phyloP scores from a whole-genome alignment of 2,888 invertebrate species.

The Imbricaverruca yamaguchii region DNA sequence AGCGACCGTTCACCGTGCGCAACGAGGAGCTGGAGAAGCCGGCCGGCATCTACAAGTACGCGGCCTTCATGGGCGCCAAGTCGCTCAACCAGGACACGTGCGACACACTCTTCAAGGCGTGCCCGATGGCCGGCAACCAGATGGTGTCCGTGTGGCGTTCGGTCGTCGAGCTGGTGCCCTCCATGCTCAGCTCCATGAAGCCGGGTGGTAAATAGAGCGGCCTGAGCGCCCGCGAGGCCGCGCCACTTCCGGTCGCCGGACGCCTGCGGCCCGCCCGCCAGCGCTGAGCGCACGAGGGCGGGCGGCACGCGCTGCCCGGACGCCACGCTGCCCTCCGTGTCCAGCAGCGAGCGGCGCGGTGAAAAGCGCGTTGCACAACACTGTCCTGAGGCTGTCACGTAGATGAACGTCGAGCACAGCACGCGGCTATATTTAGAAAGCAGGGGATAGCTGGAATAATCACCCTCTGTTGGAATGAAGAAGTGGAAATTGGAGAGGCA shows the following conservation, averaged over 20 bases:
- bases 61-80: constrained; percentile 21
- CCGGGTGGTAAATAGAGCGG: not conserved
- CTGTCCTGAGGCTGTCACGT: not conserved
- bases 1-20: constrained; percentile 5
- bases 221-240: no score
- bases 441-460: no score
- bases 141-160: constrained; percentile 16
- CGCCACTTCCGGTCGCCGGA: no score
- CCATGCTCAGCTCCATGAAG: constrained; percentile 13
- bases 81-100: constrained; percentile 16
- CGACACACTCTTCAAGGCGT: constrained; percentile 5
- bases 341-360: not conserved
- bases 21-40: constrained; percentile 20
- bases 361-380: not conserved
- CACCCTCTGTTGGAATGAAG: no score
- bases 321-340: no score
- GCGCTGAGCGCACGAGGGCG: no score
- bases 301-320: no score
- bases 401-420: not conserved
- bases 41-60: constrained; percentile 17
- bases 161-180: constrained; percentile 18
- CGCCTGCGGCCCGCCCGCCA: no score
- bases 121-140: constrained; percentile 1
- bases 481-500: no score
- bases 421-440: no score